Evolutionary conservation across 2,797 vertebrate species (phyloP), one percentile per base, ranked within the genome.

Genomic region (Scleropages formosus): DNA sequence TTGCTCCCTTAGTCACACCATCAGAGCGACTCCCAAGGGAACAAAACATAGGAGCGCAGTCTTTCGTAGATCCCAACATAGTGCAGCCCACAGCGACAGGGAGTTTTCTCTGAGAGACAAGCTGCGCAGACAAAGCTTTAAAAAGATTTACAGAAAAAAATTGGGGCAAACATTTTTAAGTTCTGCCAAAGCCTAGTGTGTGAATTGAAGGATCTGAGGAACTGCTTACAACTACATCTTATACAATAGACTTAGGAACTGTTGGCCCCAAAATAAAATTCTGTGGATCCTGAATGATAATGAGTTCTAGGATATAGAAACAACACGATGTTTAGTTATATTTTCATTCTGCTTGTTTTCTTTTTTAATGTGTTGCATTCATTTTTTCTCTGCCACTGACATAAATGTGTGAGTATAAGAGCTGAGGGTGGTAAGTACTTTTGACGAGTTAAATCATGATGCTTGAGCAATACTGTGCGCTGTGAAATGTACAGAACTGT

Each of bases 181-280:
- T 75, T 71, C 72, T 87, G 81, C 77, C 85, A 85, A 72, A 72
- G 85, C 85, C 86, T 85, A 82, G 85, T 79, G 70, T 83, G 83
- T 88, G 79, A 87, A 81, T 77, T 82, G 82, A 79, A 20, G 62
- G 69, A 72, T 75, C 75, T 76, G 60, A 39, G 87, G 87, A 85
- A 80, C 82, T 84, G 85, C 89, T 88, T 87, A 86, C 81, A 82
- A 72, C 78, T 77, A 89, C 84, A 87, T 88, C 81, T 86, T 79
- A 84, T 75, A 65, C 83, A 83, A 87, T 81, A 77, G 85, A 88
- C 89, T 87, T 81, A 81, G 81, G 82, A 83, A 44, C 22, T 16
- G 47, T 31, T 75, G 65, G 60, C 60, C 31, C 31, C 53, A 20
- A 44, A 70, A 75, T 46, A 68, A 60, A 68, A 68, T 53, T 10